Conservation (phyloP, 2,888 invertebrate genomes). For the Azorinus chamasolen region DNA sequence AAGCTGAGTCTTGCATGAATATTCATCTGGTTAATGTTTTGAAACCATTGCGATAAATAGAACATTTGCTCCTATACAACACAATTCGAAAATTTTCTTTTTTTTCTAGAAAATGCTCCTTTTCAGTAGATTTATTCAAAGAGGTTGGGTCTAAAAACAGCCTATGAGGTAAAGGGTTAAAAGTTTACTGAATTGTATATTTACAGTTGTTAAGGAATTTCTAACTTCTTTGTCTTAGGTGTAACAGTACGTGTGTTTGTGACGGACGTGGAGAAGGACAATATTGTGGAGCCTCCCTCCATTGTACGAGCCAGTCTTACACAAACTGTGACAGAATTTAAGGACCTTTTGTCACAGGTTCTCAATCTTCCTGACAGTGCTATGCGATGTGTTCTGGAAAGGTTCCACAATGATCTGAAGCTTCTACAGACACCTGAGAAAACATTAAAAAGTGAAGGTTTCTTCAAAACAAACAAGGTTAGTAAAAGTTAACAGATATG, state of each 20-base stretch:
- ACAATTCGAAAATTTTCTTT: too few species aligned
- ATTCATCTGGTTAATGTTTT: too few species aligned
- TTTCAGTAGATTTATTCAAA: too few species aligned
- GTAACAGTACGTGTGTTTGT: conserved; percentile 89
- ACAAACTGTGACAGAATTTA: conserved; percentile 89
- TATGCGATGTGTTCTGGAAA: conserved; percentile 87
- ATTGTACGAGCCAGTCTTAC: conserved; percentile 89
- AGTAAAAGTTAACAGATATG: background rate
- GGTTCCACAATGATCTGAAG: conserved; percentile 86
- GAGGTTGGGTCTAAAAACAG: too few species aligned
- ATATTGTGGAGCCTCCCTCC: conserved; percentile 89
- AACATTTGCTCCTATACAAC: too few species aligned
- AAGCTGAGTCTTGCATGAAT: too few species aligned
- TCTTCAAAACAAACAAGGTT: conserved; percentile 86
- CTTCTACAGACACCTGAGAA: conserved; percentile 78
- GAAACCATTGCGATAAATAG: too few species aligned
- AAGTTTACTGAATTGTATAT: too few species aligned
- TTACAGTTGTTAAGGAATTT: too few species aligned
- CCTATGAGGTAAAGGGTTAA: too few species aligned
- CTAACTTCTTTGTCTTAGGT: conserved; percentile 84
- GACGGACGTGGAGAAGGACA: conserved; percentile 89
- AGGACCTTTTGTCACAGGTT: conserved; percentile 87
- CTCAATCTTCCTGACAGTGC: conserved; percentile 67
- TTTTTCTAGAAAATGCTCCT: too few species aligned
- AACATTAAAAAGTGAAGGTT: conserved; percentile 85